Evolutionary conservation across 2,888 invertebrate genomes (phyloP), one percentile per base, ranked within the genome.

Genomic region (Eueremaeus valkanovi): DNA sequence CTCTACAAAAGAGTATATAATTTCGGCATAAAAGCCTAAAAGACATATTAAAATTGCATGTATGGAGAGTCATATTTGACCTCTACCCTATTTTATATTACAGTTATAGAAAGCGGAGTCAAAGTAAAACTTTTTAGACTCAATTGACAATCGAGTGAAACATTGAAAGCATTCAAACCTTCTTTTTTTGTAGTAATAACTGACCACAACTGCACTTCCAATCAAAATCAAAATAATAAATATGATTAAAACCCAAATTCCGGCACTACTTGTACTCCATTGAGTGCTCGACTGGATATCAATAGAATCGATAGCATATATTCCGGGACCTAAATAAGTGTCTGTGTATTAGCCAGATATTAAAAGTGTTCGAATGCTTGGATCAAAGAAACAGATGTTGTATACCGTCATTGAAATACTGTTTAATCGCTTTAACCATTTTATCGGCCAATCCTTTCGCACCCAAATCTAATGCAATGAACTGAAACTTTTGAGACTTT

Each of bases 321-420:
- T 58, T 29, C 58, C 58, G 58, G 58, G 58, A 58, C 58, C 58
- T 58, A 27, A 58, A 58, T 58, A 58, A 58, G 58, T 58, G 21
- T 58, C 58, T 58, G 27, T 58, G 49, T 49, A 29, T 58, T 58
- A 58, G 58, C 21, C 24, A 6, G 11, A 29, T 16, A 58, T 58
- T 58, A 3, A 58, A 27, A 9, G 29, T 27, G 27, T 24, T 58
- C 9, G 27, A 58, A 21, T 58, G 27, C 11, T 58, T 9, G 9
- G 27, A 24, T 27, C 6, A 58, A 24, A 27, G 3, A 9, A 58
- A 58, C 11, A 49, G 18, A 13, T 11, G n/a, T 49, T 58, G 6
- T 21, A 58, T 58, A 58, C 58, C 58, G 58, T 58, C 58, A 27
- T 58, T 29, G 27, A 58, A 58, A 27, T 58, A 58, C 16, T 58